Evolutionary conservation across 2,797 vertebrate species (phyloP), one percentile per base, ranked within the genome.

Genomic region (Stomatorhinus walkeri): DNA sequence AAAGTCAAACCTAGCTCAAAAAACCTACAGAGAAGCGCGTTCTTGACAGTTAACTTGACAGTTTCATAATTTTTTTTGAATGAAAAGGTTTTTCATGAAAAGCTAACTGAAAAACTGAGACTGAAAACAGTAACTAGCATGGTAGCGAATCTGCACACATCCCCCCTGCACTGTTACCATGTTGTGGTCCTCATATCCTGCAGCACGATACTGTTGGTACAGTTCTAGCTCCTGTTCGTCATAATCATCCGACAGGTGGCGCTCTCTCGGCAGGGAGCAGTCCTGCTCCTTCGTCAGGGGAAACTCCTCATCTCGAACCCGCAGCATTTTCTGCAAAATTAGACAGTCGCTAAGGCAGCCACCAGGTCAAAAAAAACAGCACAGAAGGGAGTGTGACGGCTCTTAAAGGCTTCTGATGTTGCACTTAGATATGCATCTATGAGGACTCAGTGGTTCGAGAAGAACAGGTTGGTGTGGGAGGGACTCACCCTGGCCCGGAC

Each of bases 141-240:
- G n/a, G 19, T 9, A 19, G 43, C 5, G 40, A 22, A 22, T 43
- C 8, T 0, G 5, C 14, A 6, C 8, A 46, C 43, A 43, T 22
- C 40, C n/a, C 43, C 72, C 16, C 0, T 40, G 28, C 16, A 12
- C n/a, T 5, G 3, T 86, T 94, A 96, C 96, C 95, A 94, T 94
- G 91, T 90, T 93, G 91, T 87, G 87, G 10, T 94, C 88, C 0
- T 96, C 93, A 90, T 96, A 98, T 90, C 96, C 96, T 1, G 95
- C 94, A 0, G 93, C 93, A 91, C 96, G 97, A 93, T 98, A 97
- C 90, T 96, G 96, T 90, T 96, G 96, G 92, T 97, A 98, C 32
- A 97, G 95, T 19, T 98, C 97, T n/a, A 94, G 94, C 89, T 98
- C 97, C 46, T 96, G 95, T 36, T 97, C 96, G 10, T 97, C 97